These are phyloP conservation scores for Aythya fuligula DNA, from an alignment of 2,797 vertebrate genomes.

Conservation along the genomic window DNA sequence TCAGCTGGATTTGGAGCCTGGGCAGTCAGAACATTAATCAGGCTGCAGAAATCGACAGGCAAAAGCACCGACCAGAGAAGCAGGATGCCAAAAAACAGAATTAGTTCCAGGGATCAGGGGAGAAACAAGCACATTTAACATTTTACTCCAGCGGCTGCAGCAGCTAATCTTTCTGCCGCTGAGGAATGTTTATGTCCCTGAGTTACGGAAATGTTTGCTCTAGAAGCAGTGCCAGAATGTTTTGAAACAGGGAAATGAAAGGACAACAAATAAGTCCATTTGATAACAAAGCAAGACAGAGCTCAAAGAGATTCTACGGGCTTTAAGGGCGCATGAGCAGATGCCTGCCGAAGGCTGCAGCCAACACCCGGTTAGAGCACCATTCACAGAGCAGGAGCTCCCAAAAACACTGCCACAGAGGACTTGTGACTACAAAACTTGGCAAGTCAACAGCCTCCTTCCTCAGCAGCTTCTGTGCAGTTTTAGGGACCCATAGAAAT, in stretches of 20 bases:
- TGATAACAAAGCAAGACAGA: background rate
- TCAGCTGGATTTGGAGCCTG: background rate
- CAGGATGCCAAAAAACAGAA: conserved; percentile 57
- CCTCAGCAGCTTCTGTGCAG: background rate
- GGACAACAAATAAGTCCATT: background rate
- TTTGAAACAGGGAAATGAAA: conserved; percentile 10
- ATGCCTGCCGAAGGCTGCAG: background rate
- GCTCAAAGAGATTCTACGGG: background rate
- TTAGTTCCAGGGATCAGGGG: conserved; percentile 37
- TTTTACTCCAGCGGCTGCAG: background rate
- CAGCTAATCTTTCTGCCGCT: background rate
- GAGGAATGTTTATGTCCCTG: background rate
- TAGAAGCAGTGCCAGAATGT: background rate
- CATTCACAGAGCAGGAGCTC: background rate
- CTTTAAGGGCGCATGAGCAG: background rate
- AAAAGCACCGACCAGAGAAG: conserved; percentile 18
- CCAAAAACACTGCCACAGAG: background rate
- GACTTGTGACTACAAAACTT: background rate
- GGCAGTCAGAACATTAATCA: conserved; percentile 29
- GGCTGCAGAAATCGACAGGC: background rate
- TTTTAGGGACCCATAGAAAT: background rate
- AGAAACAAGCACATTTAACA: background rate
- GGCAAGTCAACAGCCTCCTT: background rate
- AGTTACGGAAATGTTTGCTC: background rate
- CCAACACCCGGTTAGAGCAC: background rate